Evolutionary conservation across 2,113 vertebrate genomes (phyloP).

Genomic region (Scartelaos histophorus): DNA sequence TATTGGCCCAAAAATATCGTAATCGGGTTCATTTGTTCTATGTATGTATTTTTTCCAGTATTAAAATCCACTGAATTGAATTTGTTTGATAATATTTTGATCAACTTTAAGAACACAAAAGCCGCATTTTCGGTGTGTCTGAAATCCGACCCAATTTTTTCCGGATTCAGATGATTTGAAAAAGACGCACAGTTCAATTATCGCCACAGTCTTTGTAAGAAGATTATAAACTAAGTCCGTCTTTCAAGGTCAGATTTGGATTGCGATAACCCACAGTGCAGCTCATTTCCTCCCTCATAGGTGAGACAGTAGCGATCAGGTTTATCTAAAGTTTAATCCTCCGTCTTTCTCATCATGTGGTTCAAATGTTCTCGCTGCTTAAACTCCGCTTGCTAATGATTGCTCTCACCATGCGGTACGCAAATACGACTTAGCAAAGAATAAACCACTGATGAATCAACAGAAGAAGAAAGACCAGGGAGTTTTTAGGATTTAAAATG

Average conservation of each 20-base stretch:
- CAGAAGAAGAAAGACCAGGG: neutral
- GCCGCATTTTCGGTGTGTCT: neutral
- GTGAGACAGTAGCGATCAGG: neutral
- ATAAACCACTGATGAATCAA: constrained; percentile 21
- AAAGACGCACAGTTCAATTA: neutral
- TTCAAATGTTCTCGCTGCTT: constrained; percentile 1
- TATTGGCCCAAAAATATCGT: too few relatives aligned
- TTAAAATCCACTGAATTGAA: too few relatives aligned
- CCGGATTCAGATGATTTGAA: neutral
- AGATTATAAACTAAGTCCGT: neutral
- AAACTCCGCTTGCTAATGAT: neutral
- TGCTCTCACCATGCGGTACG: constrained; percentile 3
- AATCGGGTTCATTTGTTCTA: too few relatives aligned
- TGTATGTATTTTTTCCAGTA: too few relatives aligned
- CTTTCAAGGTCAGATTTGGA: neutral
- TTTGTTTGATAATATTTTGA: too few relatives aligned
- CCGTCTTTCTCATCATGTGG: neutral
- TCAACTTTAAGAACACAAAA: neutral
- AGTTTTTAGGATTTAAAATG: neutral
- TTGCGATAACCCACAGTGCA: neutral
- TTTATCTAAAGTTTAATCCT: neutral
- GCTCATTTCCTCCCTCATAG: neutral
- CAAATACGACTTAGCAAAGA: constrained; percentile 8
- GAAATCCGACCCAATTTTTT: neutral
- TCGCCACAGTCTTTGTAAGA: neutral